Evolutionary conservation across 2,113 vertebrate species (phyloP).

Genomic region (Actinemys pallida): DNA sequence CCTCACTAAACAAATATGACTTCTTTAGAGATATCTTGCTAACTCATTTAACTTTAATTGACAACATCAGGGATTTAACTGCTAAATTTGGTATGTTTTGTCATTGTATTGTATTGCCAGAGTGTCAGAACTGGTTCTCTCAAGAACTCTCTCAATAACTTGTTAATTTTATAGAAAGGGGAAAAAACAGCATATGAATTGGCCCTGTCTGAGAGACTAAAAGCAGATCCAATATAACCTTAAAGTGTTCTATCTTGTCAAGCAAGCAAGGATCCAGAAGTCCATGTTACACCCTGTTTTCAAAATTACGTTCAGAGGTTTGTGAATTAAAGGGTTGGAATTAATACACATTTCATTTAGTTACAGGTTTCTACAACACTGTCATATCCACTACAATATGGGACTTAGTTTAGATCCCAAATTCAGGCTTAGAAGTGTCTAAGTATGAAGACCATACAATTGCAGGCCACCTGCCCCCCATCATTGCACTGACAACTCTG

Average conservation of each 20-base stretch:
- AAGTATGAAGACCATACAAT: not conserved
- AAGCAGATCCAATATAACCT: not conserved
- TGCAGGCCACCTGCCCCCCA: not conserved
- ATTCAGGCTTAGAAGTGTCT: not conserved
- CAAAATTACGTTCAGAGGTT: not conserved
- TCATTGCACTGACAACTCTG: not conserved
- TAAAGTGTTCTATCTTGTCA: rapidly evolving
- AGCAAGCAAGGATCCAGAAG: not conserved
- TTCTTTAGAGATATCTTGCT: slow-evolving; percentile 2
- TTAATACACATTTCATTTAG: not conserved
- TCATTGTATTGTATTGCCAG: not conserved
- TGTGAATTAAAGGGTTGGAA: not conserved
- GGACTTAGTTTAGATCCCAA: not conserved
- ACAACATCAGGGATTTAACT: not conserved
- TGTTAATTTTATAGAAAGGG: not conserved
- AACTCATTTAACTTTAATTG: slow-evolving; percentile 50
- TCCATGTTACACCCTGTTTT: not conserved
- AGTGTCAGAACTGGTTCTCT: not conserved
- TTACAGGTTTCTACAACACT: not conserved
- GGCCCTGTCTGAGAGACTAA: not conserved
- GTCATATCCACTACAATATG: not conserved
- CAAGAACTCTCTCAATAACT: slow-evolving; percentile 3
- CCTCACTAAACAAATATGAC: not conserved
- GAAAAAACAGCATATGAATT: not conserved
- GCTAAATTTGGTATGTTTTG: slow-evolving; percentile 31